phyloP scores from a whole-genome alignment of 2,888 invertebrate species.

The Hoplodrina ambigua region DNA sequence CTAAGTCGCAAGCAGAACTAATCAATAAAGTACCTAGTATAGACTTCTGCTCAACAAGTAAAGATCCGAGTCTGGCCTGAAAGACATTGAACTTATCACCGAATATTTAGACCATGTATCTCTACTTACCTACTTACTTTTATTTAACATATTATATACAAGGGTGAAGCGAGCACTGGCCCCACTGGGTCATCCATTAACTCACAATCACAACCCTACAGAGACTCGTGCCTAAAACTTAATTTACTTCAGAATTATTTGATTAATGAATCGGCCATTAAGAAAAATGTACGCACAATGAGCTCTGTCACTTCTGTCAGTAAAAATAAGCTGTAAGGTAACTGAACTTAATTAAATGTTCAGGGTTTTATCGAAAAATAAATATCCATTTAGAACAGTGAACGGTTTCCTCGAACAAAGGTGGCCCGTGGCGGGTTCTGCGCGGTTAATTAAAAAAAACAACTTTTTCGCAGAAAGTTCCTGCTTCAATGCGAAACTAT shows the following conservation, averaged over 20 bases:
- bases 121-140: too few species aligned
- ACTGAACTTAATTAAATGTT: conserved; percentile 40
- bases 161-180: not conserved
- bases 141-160: not conserved
- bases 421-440: not conserved
- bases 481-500: conserved; percentile 5
- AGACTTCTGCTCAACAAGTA: not conserved
- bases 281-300: not conserved
- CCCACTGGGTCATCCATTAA: conserved; percentile 1
- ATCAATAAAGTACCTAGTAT: not conserved
- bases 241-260: conserved; percentile 1
- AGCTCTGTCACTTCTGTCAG: not conserved
- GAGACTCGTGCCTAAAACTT: conserved; percentile 1
- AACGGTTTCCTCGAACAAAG: conserved; percentile 35
- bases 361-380: conserved; percentile 27
- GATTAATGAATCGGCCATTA: conserved; percentile 12
- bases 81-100: not conserved
- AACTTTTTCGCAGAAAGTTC: conserved; percentile 15
- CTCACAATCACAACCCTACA: not conserved
- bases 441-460: not conserved
- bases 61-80: not conserved
- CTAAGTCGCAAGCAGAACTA: not conserved
- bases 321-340: conserved; percentile 32
- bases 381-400: conserved; percentile 26
- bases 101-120: conserved; percentile 1